phyloP scores from a whole-genome alignment of 2,113 vertebrate species.

The Heptranchias perlo region DNA sequence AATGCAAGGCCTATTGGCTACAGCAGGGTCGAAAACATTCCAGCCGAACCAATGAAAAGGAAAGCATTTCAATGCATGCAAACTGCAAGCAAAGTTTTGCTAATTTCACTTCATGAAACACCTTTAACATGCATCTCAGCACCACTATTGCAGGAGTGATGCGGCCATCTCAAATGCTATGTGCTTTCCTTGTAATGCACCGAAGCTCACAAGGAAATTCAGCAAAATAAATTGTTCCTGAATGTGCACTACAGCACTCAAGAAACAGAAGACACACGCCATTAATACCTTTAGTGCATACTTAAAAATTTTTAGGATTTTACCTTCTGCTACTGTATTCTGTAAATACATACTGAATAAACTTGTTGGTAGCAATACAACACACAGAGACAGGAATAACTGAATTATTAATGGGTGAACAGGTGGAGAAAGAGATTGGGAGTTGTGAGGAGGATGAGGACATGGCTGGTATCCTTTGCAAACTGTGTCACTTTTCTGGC shows the following conservation, averaged over 20 bases:
- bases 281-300: background rate
- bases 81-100: background rate
- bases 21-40: background rate
- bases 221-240: background rate
- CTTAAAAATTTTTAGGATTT: too few relatives aligned
- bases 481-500: background rate
- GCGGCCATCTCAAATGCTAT: background rate
- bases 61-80: background rate
- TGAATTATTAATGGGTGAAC: constrained; percentile 2
- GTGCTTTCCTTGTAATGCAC: background rate
- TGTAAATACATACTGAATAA: background rate
- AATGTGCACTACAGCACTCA: background rate
- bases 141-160: background rate
- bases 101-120: background rate
- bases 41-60: background rate
- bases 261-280: background rate
- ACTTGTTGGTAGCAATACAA: background rate
- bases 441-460: background rate
- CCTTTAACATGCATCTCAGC: background rate
- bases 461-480: background rate
- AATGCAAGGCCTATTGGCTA: background rate
- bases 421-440: background rate
- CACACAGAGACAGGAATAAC: background rate
- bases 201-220: background rate
- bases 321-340: background rate